Base-by-base conservation (phyloP, 2,113 vertebrate species). In the Spermophilus dauricus region DNA sequence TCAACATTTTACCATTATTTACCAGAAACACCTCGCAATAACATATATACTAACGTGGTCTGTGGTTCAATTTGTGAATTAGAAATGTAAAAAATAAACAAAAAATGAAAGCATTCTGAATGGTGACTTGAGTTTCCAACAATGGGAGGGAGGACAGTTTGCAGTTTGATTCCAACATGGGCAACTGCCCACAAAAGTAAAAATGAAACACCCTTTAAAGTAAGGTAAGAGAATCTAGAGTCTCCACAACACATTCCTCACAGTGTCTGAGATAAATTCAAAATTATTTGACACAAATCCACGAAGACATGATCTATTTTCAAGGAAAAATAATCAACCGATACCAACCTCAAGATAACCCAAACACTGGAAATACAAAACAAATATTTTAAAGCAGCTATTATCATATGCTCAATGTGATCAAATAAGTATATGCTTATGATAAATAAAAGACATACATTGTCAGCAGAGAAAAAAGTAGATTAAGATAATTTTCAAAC, bases 261-360 rank as follows among this genome's bases (percentile, higher is more conserved):
- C 8, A 72, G 61, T 20, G 22, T 67, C 51, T 37, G 77, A 32
- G 61, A 88, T 51, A 90, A 76, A 82, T n/a, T 81, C 61, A 81
- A 77, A 92, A 63, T 17, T 76, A 32, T 78, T 83, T 92, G 34
- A 72, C 51, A 77, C 80, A 63, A 76, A 87, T 30, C 30, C 39
- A 92, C 18, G 77, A 85, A 94, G 95, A 87, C 51, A 84, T 10
- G 30, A 69, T 18, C n/a, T 67, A 94, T 39, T 95, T 91, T 85
- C 51, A 94, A 85, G 48, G 18, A 65, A 77, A 82, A 94, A 94
- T 2, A 91, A 32, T 39, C 9, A 85, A 83, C 20, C 53, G 45
- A 65, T 83, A 39, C 18, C 83, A 93, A 77, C 26, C 9, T 39
- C 39, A 70, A 48, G 20, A 61, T 80, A 72, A 84, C 30, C 37